phyloP scores from a whole-genome alignment of 2,797 vertebrate genomes.

The Melanotaenia trifasciata region DNA sequence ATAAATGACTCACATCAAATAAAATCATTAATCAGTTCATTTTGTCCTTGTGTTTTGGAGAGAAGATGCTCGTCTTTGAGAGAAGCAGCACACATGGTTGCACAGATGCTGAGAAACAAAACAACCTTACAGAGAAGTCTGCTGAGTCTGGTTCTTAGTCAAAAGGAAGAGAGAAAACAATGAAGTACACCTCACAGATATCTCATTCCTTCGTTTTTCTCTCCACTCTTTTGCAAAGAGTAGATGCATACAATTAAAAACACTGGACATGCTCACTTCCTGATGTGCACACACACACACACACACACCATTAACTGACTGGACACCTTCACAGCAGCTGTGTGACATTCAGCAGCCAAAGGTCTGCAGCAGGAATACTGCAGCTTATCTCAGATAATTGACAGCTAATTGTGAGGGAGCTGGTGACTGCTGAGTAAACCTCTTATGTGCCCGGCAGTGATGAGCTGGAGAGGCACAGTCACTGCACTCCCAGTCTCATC shows the following conservation, averaged over 20 bases:
- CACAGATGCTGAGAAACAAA: conserved; percentile 23
- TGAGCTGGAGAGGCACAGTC: conserved; percentile 36
- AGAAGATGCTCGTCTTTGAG: conserved; percentile 12
- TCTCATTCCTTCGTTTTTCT: conserved; percentile 33
- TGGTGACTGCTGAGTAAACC: conserved; percentile 46
- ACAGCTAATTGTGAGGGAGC: conserved; percentile 60
- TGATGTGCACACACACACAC: not conserved
- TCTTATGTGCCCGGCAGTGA: conserved; percentile 42
- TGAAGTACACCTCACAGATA: conserved; percentile 54
- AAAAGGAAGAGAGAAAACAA: conserved; percentile 47
- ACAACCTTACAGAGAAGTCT: conserved; percentile 51
- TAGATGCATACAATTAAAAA: conserved; percentile 50
- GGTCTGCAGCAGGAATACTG: conserved; percentile 32
- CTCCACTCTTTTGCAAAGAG: conserved; percentile 28
- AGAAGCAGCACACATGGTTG: conserved; percentile 23
- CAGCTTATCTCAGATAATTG: conserved; percentile 70
- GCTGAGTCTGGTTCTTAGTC: conserved; percentile 60
- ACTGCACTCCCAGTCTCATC: conserved; percentile 39
- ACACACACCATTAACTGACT: conserved; percentile 44
- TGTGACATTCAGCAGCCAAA: conserved; percentile 20
- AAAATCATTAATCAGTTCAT: conserved; percentile 22
- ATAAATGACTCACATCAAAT: conserved; percentile 14
- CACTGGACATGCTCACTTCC: too few relatives aligned
- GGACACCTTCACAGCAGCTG: conserved; percentile 7
- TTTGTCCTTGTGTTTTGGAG: not conserved